A percentile compares a stretch with the other conserved stretches of the same genome.
Conservation (phyloP, 2,888 invertebrate species). For the Cheilosia variabilis region DNA sequence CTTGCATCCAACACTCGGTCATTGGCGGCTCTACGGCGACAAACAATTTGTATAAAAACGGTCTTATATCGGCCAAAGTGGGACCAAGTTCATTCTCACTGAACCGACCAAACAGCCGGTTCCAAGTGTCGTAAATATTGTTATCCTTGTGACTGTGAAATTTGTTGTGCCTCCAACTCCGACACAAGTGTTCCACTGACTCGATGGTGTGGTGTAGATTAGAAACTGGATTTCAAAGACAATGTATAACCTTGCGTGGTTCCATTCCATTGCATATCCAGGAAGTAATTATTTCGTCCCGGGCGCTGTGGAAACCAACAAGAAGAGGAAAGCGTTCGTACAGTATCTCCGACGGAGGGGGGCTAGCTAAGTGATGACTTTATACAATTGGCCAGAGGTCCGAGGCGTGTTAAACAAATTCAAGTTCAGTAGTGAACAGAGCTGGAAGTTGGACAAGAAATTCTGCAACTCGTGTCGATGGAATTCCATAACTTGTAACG, state of each 20-base stretch:
- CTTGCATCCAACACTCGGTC: not conserved
- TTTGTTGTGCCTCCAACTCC: conserved; percentile 20
- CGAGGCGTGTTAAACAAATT: conserved; percentile 27
- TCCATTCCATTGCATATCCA: conserved; percentile 30
- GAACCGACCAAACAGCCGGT: conserved; percentile 30
- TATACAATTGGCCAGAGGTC: conserved; percentile 22
- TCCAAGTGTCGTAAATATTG: conserved; percentile 24
- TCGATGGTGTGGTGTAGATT: conserved; percentile 11
- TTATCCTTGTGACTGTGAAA: conserved; percentile 30
- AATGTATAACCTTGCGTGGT: conserved; percentile 26
- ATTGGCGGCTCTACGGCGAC: not conserved
- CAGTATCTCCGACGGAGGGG: not conserved
- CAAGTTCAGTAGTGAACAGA: conserved; percentile 20
- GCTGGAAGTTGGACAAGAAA: conserved; percentile 10
- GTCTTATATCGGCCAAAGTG: not conserved
- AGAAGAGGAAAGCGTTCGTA: not conserved
- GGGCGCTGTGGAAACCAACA: not conserved
- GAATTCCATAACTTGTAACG: conserved; percentile 2
- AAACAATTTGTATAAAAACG: conserved; percentile 2
- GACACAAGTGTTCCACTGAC: conserved; percentile 43
- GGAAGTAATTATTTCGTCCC: conserved; percentile 44
- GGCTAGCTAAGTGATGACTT: conserved; percentile 37
- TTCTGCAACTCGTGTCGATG: not conserved
- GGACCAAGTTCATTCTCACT: conserved; percentile 26
- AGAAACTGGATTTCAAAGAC: conserved; percentile 34